Evolutionary conservation across 2,888 invertebrate genomes (phyloP), one percentile per base, ranked within the genome.

Genomic region (Dryomyza anilis): DNA sequence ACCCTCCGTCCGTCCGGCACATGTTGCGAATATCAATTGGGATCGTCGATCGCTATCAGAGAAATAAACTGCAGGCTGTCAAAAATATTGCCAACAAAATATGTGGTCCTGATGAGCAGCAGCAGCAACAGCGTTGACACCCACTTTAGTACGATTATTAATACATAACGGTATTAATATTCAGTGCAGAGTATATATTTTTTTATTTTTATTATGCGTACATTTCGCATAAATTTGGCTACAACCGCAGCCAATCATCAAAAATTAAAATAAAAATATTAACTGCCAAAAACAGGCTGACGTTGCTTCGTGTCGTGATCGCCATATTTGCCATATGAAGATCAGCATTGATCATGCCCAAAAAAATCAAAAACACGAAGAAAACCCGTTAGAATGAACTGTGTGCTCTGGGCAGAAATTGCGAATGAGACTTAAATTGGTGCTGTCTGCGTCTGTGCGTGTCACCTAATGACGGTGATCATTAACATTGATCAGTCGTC

Each of bases 91-190:
- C n/a, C n/a, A n/a, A n/a, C n/a, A n/a, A n/a, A n/a, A n/a, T n/a
- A n/a, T n/a, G n/a, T n/a, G n/a, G n/a, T n/a, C n/a, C n/a, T n/a
- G n/a, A n/a, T n/a, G n/a, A n/a, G n/a, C n/a, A n/a, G n/a, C 27
- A 29, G 19, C 6, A 21, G 21, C 43, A 14, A 23, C 2, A 29
- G 45, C 29, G 30, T 16, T 21, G n/a, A n/a, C n/a, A n/a, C n/a
- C n/a, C n/a, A n/a, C n/a, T n/a, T n/a, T n/a, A n/a, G n/a, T n/a
- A n/a, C n/a, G n/a, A n/a, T n/a, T n/a, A n/a, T n/a, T 43, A 29
- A 43, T 29, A 61, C 52, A 43, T 61, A 61, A 61, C 61, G 61
- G 52, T 43, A 53, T 43, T 53, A 39, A 52, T 27, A 52, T 61
- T 52, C 43, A 27, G 52, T 10, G 12, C 36, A 53, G 39, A 52